Percentiles rank a stretch among this genome's conserved stretches.
Conservation (phyloP, 2,113 vertebrate species). For the Ochotona curzoniae region DNA sequence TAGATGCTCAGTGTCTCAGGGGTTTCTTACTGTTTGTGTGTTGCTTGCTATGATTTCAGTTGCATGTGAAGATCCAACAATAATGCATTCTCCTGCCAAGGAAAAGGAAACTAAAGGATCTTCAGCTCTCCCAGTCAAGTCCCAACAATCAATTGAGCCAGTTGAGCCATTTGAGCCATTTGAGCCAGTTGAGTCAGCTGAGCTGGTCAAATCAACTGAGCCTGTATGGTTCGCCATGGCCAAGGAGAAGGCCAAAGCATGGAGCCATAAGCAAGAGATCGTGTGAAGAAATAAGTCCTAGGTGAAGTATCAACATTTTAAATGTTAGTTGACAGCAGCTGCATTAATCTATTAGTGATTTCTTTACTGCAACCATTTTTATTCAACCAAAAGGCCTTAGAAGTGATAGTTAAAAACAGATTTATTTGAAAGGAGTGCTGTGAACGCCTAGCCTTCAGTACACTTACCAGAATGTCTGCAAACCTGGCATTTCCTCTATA, state of each 20-base stretch:
- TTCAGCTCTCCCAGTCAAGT: conserved; percentile 73
- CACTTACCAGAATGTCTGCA: conserved; percentile 55
- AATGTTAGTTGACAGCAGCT: conserved; percentile 71
- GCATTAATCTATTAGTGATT: conserved; percentile 66
- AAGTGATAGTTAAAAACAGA: conserved; percentile 55
- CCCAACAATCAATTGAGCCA: conserved; percentile 85
- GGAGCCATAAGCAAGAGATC: conserved; percentile 93
- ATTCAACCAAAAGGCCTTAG: conserved; percentile 77
- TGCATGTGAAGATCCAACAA: conserved; percentile 83
- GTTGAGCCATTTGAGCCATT: background rate
- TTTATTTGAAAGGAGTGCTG: conserved; percentile 60
- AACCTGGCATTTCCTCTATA: conserved; percentile 62
- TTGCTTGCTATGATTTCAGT: conserved; percentile 79
- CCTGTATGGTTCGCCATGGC: conserved; percentile 95
- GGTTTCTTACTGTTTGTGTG: conserved; percentile 59
- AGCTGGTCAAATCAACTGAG: conserved; percentile 87
- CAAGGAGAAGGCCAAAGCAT: conserved; percentile 97
- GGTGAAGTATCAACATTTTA: conserved; percentile 7
- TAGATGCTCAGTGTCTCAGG: background rate
- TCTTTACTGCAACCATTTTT: conserved; percentile 73
- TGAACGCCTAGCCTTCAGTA: conserved; percentile 44
- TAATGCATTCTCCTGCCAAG: conserved; percentile 68
- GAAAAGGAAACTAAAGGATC: conserved; percentile 77
- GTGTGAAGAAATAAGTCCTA: conserved; percentile 85
- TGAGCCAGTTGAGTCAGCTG: conserved; percentile 75